Evolutionary conservation across 2,797 vertebrate species (phyloP), one percentile per base, ranked within the genome.

Genomic region (Echeneis naucrates): DNA sequence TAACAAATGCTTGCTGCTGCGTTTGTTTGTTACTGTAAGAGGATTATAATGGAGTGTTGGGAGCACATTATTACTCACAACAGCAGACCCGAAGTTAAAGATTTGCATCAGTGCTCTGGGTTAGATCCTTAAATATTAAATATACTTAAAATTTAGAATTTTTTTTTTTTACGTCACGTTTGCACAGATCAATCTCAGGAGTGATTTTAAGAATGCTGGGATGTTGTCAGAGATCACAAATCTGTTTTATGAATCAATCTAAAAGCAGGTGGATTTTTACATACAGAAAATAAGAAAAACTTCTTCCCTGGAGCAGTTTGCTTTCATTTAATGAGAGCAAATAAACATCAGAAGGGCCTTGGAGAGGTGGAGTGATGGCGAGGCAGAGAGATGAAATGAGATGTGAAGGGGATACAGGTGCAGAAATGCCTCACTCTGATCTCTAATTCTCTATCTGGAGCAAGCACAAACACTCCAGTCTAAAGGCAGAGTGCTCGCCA

Each of bases 331-430:
- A 16, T 2, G 40, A 40, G 72, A 67, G 70, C 65, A 79, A 77
- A 84, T 68, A 54, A 74, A 63, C 57, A 61, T 65, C 40, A 70
- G 7, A 16, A 79, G 81, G 65, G 68, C 48, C 32, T 64, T 44
- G 42, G 63, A 60, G 75, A 75, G 73, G 51, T 11, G 16, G 19
- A 4, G 71, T 13, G 68, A 71, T 45, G 0, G 72, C 2, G 50
- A 59, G 38, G 21, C 45, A 75, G 52, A 56, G 72, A 82, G n/a
- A n/a, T 19, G 74, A 72, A 88, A 87, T 81, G 83, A 76, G 78
- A 83, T 12, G 47, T 85, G 85, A 87, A 89, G 85, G 77, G 85
- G 83, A 74, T 83, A 61, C 90, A 91, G 88, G 90, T 90, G 90
- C 85, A 83, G 45, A 68, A 68, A 73, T 8, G 74, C 84, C 48